A percentile compares a stretch with the other conserved stretches of the same genome.
Evolutionary conservation across 2,113 vertebrate species (phyloP).

Genomic region (Osmerus eperlanus): DNA sequence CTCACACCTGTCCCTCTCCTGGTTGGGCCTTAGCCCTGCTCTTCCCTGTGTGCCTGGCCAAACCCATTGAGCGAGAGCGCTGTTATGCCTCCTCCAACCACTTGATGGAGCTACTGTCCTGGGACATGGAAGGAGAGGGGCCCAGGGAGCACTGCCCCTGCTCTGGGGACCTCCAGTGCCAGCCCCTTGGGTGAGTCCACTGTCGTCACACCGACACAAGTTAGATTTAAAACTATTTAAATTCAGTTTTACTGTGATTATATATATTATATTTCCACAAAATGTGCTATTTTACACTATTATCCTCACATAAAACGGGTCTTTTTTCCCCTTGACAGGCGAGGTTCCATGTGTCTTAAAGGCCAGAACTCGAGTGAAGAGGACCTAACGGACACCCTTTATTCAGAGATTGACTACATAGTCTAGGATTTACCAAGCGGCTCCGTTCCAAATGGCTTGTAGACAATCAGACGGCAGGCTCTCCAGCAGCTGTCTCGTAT

Average conservation of each 20-base stretch:
- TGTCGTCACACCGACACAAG: not conserved
- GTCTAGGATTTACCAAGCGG: conserved; percentile 40
- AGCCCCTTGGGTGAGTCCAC: conserved; percentile 77
- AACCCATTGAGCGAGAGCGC: conserved; percentile 80
- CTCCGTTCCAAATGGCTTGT: not conserved
- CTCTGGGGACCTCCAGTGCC: conserved; percentile 81
- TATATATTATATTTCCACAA: not conserved
- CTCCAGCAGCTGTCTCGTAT: conserved; percentile 1
- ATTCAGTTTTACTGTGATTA: not conserved
- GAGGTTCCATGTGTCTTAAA: conserved; percentile 70
- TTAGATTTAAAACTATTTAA: not conserved
- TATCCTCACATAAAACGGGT: not conserved
- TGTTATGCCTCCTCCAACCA: conserved; percentile 80
- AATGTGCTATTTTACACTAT: not conserved
- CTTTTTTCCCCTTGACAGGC: conserved; percentile 45
- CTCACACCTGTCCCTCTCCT: not conserved
- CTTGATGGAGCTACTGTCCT: conserved; percentile 82
- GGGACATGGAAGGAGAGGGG: conserved; percentile 76
- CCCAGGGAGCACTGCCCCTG: conserved; percentile 86
- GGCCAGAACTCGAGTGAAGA: conserved; percentile 68
- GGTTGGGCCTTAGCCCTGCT: conserved; percentile 71
- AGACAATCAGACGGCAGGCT: not conserved
- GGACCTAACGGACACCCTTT: conserved; percentile 61
- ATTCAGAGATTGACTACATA: conserved; percentile 74
- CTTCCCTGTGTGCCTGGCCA: conserved; percentile 85